A percentile compares a stretch with the other conserved stretches of the same genome.
phyloP scores from a whole-genome alignment of 92 coral and sea anemone species.

The Scolanthus callimorphus region DNA sequence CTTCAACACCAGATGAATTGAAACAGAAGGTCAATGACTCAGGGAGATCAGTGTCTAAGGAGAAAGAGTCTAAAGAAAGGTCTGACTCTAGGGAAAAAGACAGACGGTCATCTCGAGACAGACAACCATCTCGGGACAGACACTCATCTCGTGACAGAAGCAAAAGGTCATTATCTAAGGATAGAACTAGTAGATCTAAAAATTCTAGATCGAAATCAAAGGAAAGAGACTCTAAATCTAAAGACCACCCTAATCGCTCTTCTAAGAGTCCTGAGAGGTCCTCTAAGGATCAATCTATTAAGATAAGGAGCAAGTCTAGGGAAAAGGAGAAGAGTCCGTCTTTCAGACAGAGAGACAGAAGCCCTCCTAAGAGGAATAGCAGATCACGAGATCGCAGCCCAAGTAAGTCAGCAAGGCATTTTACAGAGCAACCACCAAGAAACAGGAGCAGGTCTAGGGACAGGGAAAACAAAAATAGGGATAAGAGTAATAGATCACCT shows the following conservation, averaged over 20 bases:
- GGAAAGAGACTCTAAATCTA: slow-evolving; percentile 1
- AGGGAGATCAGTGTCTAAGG: neutral
- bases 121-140: neutral
- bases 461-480: neutral
- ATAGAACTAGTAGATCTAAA: neutral
- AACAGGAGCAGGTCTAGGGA: slow-evolving; percentile 25
- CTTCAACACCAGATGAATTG: neutral
- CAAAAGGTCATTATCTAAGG: neutral
- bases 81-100: neutral
- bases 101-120: neutral
- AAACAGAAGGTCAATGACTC: neutral
- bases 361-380: slow-evolving; percentile 31
- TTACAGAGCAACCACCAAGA: slow-evolving; percentile 8
- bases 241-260: neutral
- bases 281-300: slow-evolving; percentile 1
- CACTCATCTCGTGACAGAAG: neutral
- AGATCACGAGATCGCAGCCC: slow-evolving; percentile 27
- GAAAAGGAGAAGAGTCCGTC: slow-evolving; percentile 16
- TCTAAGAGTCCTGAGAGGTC: neutral
- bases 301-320: slow-evolving; percentile 7
- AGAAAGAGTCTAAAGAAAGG: neutral
- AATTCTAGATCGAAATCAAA: slow-evolving; percentile 5
- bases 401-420: slow-evolving; percentile 13
- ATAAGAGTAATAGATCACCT: neutral
- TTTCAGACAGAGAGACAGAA: slow-evolving; percentile 3